phyloP scores from a whole-genome alignment of 2,113 vertebrate species.

The Oncorhynchus nerka region DNA sequence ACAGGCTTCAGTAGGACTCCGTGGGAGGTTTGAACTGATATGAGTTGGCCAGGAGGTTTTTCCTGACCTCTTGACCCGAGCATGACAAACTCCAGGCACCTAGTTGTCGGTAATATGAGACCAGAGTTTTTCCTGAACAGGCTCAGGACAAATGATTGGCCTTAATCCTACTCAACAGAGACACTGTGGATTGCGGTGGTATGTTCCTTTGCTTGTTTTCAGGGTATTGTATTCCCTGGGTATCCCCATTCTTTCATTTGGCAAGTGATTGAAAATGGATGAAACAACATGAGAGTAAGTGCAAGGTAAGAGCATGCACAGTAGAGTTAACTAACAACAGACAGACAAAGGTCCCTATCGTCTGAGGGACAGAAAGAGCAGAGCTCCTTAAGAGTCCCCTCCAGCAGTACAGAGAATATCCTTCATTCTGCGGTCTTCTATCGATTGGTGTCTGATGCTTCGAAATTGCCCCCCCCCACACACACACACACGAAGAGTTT shows the following conservation, averaged over 20 bases:
- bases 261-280: constrained; percentile 7
- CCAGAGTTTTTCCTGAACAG: no score
- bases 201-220: no score
- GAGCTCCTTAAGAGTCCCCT: constrained; percentile 21
- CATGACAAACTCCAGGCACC: no score
- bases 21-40: neutral
- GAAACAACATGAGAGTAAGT: constrained; percentile 6
- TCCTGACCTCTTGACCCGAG: no score
- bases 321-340: neutral
- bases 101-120: no score
- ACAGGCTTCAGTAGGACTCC: constrained; percentile 14
- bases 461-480: neutral
- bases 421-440: constrained; percentile 37
- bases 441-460: constrained; percentile 21
- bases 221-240: neutral
- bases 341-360: neutral
- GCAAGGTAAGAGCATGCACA: neutral
- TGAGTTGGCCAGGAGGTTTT: no score
- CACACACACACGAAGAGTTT: constrained; percentile 12
- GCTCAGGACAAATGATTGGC: no score
- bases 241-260: neutral
- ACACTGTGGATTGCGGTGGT: neutral
- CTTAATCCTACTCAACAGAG: no score
- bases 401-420: constrained; percentile 33
- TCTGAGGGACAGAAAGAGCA: constrained; percentile 12